Evolutionary conservation across 2,888 invertebrate genomes (phyloP).

Genomic region (Rhingia rostrata): DNA sequence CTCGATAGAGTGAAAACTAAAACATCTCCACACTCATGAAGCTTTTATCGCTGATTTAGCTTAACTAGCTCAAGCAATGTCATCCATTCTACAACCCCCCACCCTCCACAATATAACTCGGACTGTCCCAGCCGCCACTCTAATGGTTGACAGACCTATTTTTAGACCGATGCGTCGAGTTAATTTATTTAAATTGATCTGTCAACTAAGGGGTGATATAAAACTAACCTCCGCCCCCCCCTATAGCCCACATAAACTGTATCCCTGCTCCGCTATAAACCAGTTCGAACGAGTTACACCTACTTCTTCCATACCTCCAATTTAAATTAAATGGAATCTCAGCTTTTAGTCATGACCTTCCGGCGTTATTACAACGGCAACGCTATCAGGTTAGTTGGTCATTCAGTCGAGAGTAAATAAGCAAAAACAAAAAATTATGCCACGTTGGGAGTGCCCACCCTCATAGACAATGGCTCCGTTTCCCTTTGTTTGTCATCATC

Average conservation of each 20-base stretch:
- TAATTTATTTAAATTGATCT: conserved; percentile 72
- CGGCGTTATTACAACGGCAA: conserved; percentile 52
- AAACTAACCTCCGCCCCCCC: conserved; percentile 1
- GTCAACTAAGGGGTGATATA: conserved; percentile 40
- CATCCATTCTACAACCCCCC: conserved; percentile 9
- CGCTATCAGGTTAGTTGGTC: conserved; percentile 59
- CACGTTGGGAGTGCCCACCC: conserved; percentile 14
- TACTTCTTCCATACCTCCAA: background rate
- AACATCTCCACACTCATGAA: conserved; percentile 13
- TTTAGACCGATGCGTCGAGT: conserved; percentile 61
- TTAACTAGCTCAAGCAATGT: conserved; percentile 65
- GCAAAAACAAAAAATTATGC: background rate
- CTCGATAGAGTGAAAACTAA: conserved; percentile 2
- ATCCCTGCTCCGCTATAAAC: conserved; percentile 21
- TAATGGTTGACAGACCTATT: conserved; percentile 33
- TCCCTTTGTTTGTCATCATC: conserved; percentile 13
- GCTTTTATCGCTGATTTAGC: conserved; percentile 43
- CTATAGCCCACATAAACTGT: background rate
- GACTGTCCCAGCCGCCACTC: background rate
- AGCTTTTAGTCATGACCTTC: conserved; percentile 54
- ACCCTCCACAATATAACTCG: background rate
- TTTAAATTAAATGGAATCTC: conserved; percentile 63
- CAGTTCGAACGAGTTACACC: conserved; percentile 27
- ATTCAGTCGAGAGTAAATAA: conserved; percentile 9
- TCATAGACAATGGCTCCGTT: conserved; percentile 33